Conservation (phyloP, 2,888 invertebrate genomes). For the Portevinia maculata region DNA sequence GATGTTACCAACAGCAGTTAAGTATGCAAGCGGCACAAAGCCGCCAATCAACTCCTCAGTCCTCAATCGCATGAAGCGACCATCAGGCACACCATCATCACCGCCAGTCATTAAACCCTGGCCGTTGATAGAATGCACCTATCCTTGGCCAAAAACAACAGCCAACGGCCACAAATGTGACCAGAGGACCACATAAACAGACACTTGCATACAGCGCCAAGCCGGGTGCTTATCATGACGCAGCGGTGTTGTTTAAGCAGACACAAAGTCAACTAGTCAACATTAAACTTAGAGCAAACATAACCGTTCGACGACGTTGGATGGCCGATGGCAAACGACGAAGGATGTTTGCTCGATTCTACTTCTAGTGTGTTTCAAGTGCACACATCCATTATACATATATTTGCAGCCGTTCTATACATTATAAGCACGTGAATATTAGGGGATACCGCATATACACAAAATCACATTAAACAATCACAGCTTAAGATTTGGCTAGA, state of each 20-base stretch:
- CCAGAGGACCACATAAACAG: slow-evolving; percentile 60
- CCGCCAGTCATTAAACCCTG: neutral
- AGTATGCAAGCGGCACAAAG: slow-evolving; percentile 4
- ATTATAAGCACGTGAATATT: slow-evolving; percentile 40
- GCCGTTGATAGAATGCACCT: slow-evolving; percentile 60
- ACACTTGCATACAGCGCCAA: slow-evolving; percentile 66
- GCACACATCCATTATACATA: neutral
- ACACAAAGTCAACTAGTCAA: slow-evolving; percentile 74
- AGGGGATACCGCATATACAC: slow-evolving; percentile 47
- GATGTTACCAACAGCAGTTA: slow-evolving; percentile 66
- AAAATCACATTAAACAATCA: slow-evolving; percentile 74
- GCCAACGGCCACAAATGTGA: slow-evolving; percentile 72
- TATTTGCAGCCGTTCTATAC: neutral
- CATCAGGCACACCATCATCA: neutral
- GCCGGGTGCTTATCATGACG: slow-evolving; percentile 67
- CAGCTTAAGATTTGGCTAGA: slow-evolving; percentile 67
- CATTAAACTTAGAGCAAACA: slow-evolving; percentile 72
- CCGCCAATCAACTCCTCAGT: slow-evolving; percentile 47
- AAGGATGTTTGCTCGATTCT: slow-evolving; percentile 69
- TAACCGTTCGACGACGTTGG: slow-evolving; percentile 49
- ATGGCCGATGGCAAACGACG: slow-evolving; percentile 70
- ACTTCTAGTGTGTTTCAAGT: slow-evolving; percentile 41
- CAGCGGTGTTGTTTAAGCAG: slow-evolving; percentile 72
- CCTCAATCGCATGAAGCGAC: slow-evolving; percentile 22
- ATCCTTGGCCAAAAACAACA: slow-evolving; percentile 63